Evolutionary conservation across 2,888 invertebrate genomes (phyloP).

Genomic region (Mellilla xanthometata): DNA sequence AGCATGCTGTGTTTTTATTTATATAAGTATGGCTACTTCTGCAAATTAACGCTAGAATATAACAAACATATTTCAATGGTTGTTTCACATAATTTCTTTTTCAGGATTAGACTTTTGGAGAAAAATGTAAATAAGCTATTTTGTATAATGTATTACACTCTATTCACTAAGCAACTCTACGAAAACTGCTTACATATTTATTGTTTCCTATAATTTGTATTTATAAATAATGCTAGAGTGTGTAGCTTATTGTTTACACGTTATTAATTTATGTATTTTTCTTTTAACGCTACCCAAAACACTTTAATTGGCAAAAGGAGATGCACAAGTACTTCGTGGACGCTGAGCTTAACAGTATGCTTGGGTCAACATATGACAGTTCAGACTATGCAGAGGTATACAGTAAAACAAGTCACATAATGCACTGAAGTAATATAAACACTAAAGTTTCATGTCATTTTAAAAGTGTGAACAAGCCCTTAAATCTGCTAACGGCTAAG

Average conservation of each 20-base stretch:
- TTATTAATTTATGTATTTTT: slow-evolving; percentile 69
- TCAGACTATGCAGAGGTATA: slow-evolving; percentile 76
- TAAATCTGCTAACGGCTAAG: slow-evolving; percentile 9
- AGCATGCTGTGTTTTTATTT: too few relatives aligned
- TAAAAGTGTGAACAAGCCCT: slow-evolving; percentile 19
- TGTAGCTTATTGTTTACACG: slow-evolving; percentile 37
- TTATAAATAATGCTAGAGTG: slow-evolving; percentile 20
- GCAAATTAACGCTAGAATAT: too few relatives aligned
- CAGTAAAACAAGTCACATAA: slow-evolving; percentile 32
- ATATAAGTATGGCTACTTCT: too few relatives aligned
- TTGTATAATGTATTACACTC: background rate
- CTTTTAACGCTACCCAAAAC: slow-evolving; percentile 77
- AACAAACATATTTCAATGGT: too few relatives aligned
- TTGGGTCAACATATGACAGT: slow-evolving; percentile 84
- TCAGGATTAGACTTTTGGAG: background rate
- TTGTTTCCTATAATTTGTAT: slow-evolving; percentile 7
- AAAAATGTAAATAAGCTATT: slow-evolving; percentile 2
- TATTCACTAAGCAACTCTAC: too few relatives aligned
- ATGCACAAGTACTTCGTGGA: slow-evolving; percentile 92
- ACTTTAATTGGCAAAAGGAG: slow-evolving; percentile 84
- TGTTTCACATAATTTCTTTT: background rate
- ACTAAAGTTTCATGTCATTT: slow-evolving; percentile 34
- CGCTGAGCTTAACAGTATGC: slow-evolving; percentile 90
- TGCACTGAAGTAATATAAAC: slow-evolving; percentile 30
- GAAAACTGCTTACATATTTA: background rate